Evolutionary conservation across 1,140 invertebrate species (phyloP).

Genomic region (Myzus persicae): DNA sequence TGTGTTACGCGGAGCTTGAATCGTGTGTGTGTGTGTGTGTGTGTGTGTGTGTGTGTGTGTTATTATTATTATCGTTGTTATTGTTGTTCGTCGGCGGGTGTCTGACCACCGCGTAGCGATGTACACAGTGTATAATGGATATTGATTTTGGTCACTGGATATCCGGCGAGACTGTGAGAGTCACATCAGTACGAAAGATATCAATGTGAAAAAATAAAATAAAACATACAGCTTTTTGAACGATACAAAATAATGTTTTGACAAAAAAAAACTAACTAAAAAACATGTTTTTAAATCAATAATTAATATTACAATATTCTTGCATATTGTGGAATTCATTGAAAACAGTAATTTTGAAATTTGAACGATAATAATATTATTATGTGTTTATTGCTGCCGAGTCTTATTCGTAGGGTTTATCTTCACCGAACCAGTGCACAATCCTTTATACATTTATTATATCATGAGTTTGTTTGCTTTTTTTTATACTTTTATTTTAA

Average conservation of each 20-base stretch:
- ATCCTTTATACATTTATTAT: too few species aligned
- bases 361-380: neutral
- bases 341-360: neutral
- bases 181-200: neutral
- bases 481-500: neutral
- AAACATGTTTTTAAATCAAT: too few species aligned
- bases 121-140: neutral
- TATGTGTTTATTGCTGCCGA: neutral
- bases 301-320: neutral
- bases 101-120: neutral
- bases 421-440: neutral
- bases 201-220: neutral
- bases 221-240: neutral
- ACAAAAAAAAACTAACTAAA: too few species aligned
- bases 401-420: neutral
- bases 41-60: neutral
- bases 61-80: neutral
- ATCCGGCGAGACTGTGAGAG: neutral
- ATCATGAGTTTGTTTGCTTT: neutral
- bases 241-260: neutral
- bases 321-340: neutral
- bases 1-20: too few species aligned
- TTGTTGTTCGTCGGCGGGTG: neutral
- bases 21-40: neutral
- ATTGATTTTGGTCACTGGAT: slow-evolving; percentile 29